phyloP scores from a whole-genome alignment of 1,140 invertebrate species.

The Calephelis nemesis region DNA sequence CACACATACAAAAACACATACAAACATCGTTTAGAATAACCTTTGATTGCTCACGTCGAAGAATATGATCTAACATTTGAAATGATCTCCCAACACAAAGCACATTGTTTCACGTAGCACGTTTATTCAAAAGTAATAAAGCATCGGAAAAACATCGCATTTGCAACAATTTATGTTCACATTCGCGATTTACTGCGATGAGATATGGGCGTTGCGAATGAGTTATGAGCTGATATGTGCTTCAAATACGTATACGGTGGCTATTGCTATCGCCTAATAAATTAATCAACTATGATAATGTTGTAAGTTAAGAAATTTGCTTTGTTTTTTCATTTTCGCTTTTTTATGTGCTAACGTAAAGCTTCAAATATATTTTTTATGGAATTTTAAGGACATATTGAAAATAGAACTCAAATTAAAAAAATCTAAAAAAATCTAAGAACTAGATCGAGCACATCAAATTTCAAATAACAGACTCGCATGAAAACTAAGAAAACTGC shows the following conservation, averaged over 20 bases:
- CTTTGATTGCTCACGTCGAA: neutral
- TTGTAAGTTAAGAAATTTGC: neutral
- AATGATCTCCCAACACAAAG: neutral
- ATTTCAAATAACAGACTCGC: too few species aligned
- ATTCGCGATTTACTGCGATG: conserved; percentile 35
- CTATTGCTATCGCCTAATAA: conserved; percentile 12
- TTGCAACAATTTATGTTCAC: conserved; percentile 35
- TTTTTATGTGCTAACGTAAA: too few species aligned
- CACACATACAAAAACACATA: too few species aligned
- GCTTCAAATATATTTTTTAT: too few species aligned
- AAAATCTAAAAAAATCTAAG: too few species aligned
- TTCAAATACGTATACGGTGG: conserved; percentile 18
- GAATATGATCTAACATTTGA: conserved; percentile 2
- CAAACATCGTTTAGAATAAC: neutral
- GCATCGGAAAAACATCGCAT: conserved; percentile 37
- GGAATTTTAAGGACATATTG: too few species aligned
- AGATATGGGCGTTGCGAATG: conserved; percentile 31
- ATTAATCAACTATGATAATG: neutral
- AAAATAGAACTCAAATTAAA: too few species aligned
- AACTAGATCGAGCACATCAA: too few species aligned
- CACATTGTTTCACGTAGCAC: conserved; percentile 22
- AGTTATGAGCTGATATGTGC: conserved; percentile 22
- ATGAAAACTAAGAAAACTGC: too few species aligned
- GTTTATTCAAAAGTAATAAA: conserved; percentile 38
- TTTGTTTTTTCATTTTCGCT: neutral